Base-by-base conservation (phyloP, 2,888 invertebrate species). In the Melolontha melolontha region DNA sequence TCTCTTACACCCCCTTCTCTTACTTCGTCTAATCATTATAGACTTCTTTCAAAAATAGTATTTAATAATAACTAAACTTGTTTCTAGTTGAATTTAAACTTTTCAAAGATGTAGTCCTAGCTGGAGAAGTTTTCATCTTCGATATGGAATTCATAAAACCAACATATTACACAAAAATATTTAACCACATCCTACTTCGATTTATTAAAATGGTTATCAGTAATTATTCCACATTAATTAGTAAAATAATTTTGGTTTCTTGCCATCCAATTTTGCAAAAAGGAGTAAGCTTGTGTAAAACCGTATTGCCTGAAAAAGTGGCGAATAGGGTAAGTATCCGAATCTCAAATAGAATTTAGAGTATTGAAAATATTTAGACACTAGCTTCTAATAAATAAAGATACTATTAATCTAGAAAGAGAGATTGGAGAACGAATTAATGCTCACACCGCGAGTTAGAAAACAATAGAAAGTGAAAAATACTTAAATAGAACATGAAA, bases 41-140 rank as follows among this genome's bases (percentile, higher is more conserved):
- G n/a, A n/a, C n/a, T n/a, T n/a, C n/a, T n/a, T n/a, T n/a, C n/a
- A n/a, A n/a, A n/a, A n/a, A n/a, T n/a, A n/a, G n/a, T n/a, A n/a
- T n/a, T n/a, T n/a, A n/a, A n/a, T n/a, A n/a, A n/a, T n/a, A n/a
- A n/a, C n/a, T n/a, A n/a, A n/a, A n/a, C n/a, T n/a, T n/a, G n/a
- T n/a, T n/a, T n/a, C n/a, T 42, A 66, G 66, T 49, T 10, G 57
- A 66, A 6, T 49, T 17, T 10, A 16, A 39, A 8, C 12, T 66
- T n/a, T 41, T 57, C 49, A 55, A 39, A n/a, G 49, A 49, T 22
- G 40, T 16, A 0, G 39, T 57, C 11, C 29, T 40, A 4, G 59
- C 57, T 27, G 66, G 66, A 10, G 41, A 59, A 22, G 41, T 66
- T 4, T 11, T 39, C 2, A 27, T 57, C 1, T 10, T 49, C 4